A percentile compares a stretch with the other conserved stretches of the same genome.
Conservation (phyloP, 2,113 vertebrate genomes). For the Podarcis muralis region DNA sequence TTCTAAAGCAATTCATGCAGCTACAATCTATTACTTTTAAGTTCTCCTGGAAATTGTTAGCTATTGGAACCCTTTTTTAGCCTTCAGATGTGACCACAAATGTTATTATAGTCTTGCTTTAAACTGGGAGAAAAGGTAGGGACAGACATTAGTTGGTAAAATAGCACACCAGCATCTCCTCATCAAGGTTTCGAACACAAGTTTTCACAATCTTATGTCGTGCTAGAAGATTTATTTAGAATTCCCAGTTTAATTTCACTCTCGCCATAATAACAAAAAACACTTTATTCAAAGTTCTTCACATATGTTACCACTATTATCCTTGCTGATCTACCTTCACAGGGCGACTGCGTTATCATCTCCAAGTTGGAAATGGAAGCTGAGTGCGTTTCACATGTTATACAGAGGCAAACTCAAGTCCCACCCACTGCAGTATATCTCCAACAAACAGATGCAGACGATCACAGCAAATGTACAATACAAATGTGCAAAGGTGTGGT, state of each 20-base stretch:
- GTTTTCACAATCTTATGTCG: neutral
- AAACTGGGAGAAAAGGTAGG: conserved; percentile 7
- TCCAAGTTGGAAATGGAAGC: neutral
- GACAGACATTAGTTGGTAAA: neutral
- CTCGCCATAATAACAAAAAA: neutral
- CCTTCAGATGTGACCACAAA: neutral
- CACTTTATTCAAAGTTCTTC: neutral
- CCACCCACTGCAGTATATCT: neutral
- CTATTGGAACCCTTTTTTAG: conserved; percentile 5
- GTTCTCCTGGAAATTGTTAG: neutral
- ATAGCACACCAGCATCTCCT: rapidly evolving
- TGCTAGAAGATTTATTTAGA: neutral
- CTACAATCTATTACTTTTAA: neutral
- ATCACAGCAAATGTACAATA: neutral
- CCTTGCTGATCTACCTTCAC: neutral
- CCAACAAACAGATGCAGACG: neutral
- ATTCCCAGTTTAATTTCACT: neutral
- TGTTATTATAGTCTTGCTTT: neutral
- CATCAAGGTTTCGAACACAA: neutral
- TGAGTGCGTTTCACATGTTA: neutral
- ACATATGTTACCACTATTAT: neutral
- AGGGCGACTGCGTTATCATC: neutral
- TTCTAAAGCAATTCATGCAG: conserved; percentile 48
- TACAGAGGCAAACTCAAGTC: neutral
- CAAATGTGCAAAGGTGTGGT: neutral